Evolutionary conservation across 2,888 invertebrate genomes (phyloP), one percentile per base, ranked within the genome.

Genomic region (Hartigia nigra): DNA sequence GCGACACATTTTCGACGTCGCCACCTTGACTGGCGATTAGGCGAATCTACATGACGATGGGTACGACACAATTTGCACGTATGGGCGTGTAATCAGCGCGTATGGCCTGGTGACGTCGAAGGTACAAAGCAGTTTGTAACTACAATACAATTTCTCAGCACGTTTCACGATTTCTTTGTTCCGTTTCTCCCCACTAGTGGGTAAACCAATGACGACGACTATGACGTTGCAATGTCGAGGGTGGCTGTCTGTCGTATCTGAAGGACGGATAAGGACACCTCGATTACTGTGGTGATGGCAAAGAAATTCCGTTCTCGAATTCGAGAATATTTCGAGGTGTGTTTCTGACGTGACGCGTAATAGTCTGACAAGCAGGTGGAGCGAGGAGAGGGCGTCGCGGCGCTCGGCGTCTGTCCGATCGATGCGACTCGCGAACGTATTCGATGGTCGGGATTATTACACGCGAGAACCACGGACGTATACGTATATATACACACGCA

Each of bases 401-500:
- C 85, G 87, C 87, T 78, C 82, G 81, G 81, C 86, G 85, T 85
- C 83, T 81, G 76, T 78, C 85, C 86, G 87, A 88, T 88, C 88
- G 86, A 89, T 89, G 87, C 80, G 72, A 72, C 31, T 72, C 72
- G 72, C 72, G 72, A 72, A 72, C 32, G 72, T 72, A 34, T 72
- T 72, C 32, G 72, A 31, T 34, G 72, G 72, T 72, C 72, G 72
- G 72, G 72, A 72, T 72, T 31, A 72, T 72, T 72, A 72, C 72
- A 72, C 72, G 72, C 32, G 72, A 72, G 72, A 72, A n/a, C n/a
- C 36, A 75, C 75, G 12, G 34, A 75, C 35, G 23, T 36, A 35
- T 35, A 23, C 12, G 9, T 12, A 74, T 74, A 34, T 75, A 77
- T 69, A 36, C 74, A 78, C 76, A 74, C 76, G 74, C 75, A 77